Evolutionary conservation across 2,113 vertebrate species (phyloP), one percentile per base, ranked within the genome.

Genomic region (Osmerus eperlanus): DNA sequence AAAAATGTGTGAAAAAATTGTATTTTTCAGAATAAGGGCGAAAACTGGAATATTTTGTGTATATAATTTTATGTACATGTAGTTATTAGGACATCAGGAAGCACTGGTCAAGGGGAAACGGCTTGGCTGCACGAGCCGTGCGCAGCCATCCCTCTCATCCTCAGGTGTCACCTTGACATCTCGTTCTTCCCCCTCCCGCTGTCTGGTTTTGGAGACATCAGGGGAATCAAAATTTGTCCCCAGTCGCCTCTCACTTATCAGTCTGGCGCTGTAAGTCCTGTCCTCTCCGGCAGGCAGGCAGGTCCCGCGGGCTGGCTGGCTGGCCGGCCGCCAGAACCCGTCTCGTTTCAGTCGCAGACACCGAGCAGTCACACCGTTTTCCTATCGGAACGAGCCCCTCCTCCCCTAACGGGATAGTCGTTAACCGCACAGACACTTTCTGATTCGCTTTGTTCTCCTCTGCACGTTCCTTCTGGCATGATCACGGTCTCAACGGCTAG

Each of bases 111-210:
- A 36, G 32, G 32, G 32, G 32, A 36, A 7, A 36, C 32, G 9
- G 7, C 41, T 47, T 47, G 4, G 41, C 7, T 47, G 1, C 8
- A 47, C 41, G 9, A 47, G 9, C 9, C 9, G 32, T 12, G 25
- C 25, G 2, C 3, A 28, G 25, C 25, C 25, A 3, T 3, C 25
- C 25, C 25, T 14, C 29, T 61, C 19, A 36, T 52, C 14, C 63
- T 47, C 2, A 54, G 23, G 9, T 62, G 9, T 71, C 64, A 79
- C 52, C 36, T 58, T 74, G 68, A 58, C 56, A 66, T 28, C n/a
- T 56, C 0, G 2, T 21, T 56, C 19, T 67, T 29, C 70, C 55
- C 12, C 15, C 58, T 25, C 19, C 15, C 61, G 4, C 18, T 60
- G 14, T 47, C 41, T 47, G 41, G 41, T 14, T 32, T 65, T 8